Conservation (phyloP, 2,797 vertebrate species). For the Rhinatrema bivittatum region DNA sequence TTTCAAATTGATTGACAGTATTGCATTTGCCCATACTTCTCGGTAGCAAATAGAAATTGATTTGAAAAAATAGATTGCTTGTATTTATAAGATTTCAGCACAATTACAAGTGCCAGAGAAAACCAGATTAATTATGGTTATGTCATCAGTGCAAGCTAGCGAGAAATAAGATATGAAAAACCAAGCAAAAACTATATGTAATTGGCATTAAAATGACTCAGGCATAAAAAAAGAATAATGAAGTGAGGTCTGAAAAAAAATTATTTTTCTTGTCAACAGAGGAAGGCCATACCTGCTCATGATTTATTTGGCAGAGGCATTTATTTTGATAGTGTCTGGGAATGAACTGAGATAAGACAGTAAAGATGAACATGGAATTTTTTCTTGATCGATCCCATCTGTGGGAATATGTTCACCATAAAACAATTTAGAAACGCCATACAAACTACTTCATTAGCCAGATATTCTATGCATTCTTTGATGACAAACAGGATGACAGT, state of each 20-base stretch:
- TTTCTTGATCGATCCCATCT: too few relatives aligned
- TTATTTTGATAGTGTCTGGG: constrained; percentile 24
- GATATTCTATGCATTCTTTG: too few relatives aligned
- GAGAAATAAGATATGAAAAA: constrained; percentile 51
- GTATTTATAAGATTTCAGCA: constrained; percentile 47
- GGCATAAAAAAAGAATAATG: constrained; percentile 44
- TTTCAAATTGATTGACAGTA: constrained; percentile 42
- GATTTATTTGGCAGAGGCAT: too few relatives aligned
- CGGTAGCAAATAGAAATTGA: constrained; percentile 47
- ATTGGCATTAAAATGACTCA: constrained; percentile 52
- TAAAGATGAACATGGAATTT: too few relatives aligned
- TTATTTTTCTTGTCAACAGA: constrained; percentile 41
- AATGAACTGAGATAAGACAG: too few relatives aligned
- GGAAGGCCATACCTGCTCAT: constrained; percentile 27
- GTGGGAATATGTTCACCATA: too few relatives aligned
- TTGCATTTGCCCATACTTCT: constrained; percentile 30
- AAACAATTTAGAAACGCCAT: too few relatives aligned
- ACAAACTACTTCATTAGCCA: too few relatives aligned
- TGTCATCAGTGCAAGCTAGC: constrained; percentile 38
- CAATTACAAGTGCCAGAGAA: constrained; percentile 46
- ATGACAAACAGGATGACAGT: too few relatives aligned
- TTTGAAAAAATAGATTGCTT: constrained; percentile 48
- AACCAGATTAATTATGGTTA: constrained; percentile 47
- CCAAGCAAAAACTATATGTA: constrained; percentile 50
- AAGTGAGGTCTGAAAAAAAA: constrained; percentile 32